Evolutionary conservation across 1,140 invertebrate genomes (phyloP).

Genomic region (Macrostomum lignano): DNA sequence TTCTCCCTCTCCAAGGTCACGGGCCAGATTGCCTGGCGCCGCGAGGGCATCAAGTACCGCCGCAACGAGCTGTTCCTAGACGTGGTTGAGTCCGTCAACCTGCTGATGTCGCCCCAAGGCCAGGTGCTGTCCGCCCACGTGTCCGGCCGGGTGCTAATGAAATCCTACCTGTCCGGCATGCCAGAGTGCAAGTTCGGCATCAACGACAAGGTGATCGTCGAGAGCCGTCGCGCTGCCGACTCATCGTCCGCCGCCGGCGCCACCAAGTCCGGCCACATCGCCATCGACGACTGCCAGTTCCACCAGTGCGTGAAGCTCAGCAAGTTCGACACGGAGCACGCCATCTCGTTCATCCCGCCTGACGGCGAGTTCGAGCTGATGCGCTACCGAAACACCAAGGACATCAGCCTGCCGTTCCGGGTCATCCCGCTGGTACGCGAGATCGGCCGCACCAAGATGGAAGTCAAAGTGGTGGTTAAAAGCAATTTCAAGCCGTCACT

Average conservation of each 20-base stretch:
- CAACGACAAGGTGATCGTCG: conserved; percentile 97
- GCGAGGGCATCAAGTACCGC: conserved; percentile 94
- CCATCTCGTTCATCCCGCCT: conserved; percentile 95
- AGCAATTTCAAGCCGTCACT: conserved; percentile 97
- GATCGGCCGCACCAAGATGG: conserved; percentile 92
- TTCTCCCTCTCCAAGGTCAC: too few species aligned
- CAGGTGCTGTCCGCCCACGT: conserved; percentile 96
- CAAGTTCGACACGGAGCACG: conserved; percentile 98
- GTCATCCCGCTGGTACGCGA: conserved; percentile 91
- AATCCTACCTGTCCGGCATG: conserved; percentile 96
- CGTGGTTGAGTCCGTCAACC: conserved; percentile 79
- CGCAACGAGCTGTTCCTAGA: conserved; percentile 94
- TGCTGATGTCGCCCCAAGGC: conserved; percentile 31
- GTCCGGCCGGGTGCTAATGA: conserved; percentile 97
- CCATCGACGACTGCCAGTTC: conserved; percentile 98
- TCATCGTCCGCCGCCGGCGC: too few species aligned
- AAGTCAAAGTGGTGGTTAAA: conserved; percentile 93
- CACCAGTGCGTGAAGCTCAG: conserved; percentile 97
- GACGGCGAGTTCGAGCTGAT: conserved; percentile 99
- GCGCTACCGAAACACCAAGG: conserved; percentile 41
- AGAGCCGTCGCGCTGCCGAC: conserved; percentile 77
- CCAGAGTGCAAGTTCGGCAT: conserved; percentile 99
- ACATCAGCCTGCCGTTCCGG: conserved; percentile 92
- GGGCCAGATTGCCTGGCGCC: conserved; percentile 94
- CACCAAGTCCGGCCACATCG: too few species aligned